Conservation (phyloP, 2,113 vertebrate genomes). For the Lutjanus erythropterus region DNA sequence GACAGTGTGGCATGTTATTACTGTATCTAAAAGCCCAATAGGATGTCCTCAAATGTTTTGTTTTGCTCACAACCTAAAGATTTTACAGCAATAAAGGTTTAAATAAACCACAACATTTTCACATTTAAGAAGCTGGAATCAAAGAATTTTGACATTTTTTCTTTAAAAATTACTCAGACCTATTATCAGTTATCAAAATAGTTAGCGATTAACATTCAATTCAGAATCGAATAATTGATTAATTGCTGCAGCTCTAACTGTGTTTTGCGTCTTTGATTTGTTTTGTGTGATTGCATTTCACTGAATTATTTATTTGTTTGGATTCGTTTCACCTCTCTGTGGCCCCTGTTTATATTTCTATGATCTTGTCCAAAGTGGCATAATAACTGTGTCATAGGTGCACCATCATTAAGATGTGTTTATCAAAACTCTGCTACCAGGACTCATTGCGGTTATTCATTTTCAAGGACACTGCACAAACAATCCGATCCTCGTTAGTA, state of each 20-base stretch:
- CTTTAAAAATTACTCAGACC: too few species aligned
- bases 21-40: too few species aligned
- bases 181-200: too few species aligned
- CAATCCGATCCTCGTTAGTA: constrained; percentile 27
- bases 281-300: constrained; percentile 20
- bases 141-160: too few species aligned
- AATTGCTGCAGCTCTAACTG: too few species aligned
- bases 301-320: constrained; percentile 18
- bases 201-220: too few species aligned
- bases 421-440: constrained; percentile 31
- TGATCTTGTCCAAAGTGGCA: constrained; percentile 38
- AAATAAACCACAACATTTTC: too few species aligned
- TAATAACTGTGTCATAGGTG: constrained; percentile 49
- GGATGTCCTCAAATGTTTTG: too few species aligned
- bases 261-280: constrained; percentile 5
- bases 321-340: not conserved
- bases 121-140: too few species aligned
- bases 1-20: constrained; percentile 10
- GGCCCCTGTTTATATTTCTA: constrained; percentile 33
- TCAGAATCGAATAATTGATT: too few species aligned
- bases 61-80: too few species aligned
- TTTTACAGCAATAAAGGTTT: too few species aligned
- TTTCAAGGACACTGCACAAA: constrained; percentile 57
- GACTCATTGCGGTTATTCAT: constrained; percentile 30
- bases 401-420: constrained; percentile 42